Base-by-base conservation (phyloP, 2,797 vertebrate genomes). In the Sus cebifrons region DNA sequence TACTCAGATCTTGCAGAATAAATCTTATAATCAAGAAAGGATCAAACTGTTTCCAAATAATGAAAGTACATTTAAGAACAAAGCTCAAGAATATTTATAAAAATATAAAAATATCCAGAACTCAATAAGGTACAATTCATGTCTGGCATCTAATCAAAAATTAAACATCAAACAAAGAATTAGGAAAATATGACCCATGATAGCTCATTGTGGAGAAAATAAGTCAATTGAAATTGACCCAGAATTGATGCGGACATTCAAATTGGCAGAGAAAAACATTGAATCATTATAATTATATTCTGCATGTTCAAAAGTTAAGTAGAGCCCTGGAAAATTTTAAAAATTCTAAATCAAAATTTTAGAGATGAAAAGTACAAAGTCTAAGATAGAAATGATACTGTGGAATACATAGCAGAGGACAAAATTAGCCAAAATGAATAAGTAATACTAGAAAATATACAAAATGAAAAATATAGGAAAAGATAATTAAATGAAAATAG, bases 51-150 rank as follows among this genome's bases (percentile, higher is more conserved):
- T 89, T 67, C 62, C 49, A 56, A 56, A 23, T 67, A 29, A 49
- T 17, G 67, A 32, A 52, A 65, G 29, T 60, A 40, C 23, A 60
- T 70, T 36, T 60, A 44, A 40, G 23, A 89, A 70, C 1, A 71
- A 95, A 78, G 12, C 40, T 78, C 64, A 85, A 78, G 21, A 89
- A 64, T 44, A 89, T 40, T 85, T 92, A 62, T 32, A 84, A 95
- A 84, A 52, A 77, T 52, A 52, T 14, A 71, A 82, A 81, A 71
- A 23, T 78, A 71, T 36, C 21, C 44, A 74, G 6, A 20, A 71
- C 27, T 29, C 49, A 58, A 18, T 54, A 29, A 56, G 29, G 27
- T 85, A 5, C 62, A 65, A 78, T 85, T 89, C 17, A 44, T 21
- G 12, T 70, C 64, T 54, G 62, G 20, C n/a, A 64, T 71, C 32